phyloP scores from a whole-genome alignment of 2,888 invertebrate genomes.

The Apantesis nais region DNA sequence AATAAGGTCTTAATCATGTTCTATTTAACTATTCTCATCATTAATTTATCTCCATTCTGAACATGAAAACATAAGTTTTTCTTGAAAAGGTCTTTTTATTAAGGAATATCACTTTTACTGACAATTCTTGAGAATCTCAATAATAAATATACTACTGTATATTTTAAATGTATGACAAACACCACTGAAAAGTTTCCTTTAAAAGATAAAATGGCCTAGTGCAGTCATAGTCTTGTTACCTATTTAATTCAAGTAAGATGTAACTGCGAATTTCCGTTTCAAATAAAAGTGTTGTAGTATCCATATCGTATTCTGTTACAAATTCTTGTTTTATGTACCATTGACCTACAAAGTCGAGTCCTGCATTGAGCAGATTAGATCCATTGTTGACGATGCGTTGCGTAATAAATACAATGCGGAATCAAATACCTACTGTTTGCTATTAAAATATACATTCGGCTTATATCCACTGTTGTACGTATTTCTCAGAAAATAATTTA shows the following conservation, averaged over 20 bases:
- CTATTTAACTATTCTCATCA: too few relatives aligned
- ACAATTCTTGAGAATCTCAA: too few relatives aligned
- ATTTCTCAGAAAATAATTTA: neutral
- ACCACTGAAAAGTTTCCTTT: neutral
- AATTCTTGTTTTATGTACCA: constrained; percentile 22
- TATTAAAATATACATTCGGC: neutral
- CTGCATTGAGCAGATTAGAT: constrained; percentile 27
- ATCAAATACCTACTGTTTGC: constrained; percentile 18
- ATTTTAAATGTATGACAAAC: neutral
- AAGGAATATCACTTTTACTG: neutral
- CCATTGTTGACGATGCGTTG: constrained; percentile 41
- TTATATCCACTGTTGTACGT: neutral
- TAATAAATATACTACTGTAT: neutral
- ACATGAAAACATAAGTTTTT: too few relatives aligned
- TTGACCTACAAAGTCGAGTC: constrained; percentile 21
- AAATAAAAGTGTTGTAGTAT: constrained; percentile 4
- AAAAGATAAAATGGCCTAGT: neutral
- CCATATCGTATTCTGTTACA: constrained; percentile 12
- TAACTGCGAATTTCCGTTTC: neutral
- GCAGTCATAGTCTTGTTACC: too few relatives aligned
- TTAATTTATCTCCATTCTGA: too few relatives aligned
- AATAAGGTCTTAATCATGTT: too few relatives aligned
- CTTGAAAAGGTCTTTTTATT: neutral
- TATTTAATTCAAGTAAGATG: constrained; percentile 1
- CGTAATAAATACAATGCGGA: constrained; percentile 35